Base-by-base conservation (phyloP, 2,888 invertebrate genomes). In the Pachymerium ferrugineum region DNA sequence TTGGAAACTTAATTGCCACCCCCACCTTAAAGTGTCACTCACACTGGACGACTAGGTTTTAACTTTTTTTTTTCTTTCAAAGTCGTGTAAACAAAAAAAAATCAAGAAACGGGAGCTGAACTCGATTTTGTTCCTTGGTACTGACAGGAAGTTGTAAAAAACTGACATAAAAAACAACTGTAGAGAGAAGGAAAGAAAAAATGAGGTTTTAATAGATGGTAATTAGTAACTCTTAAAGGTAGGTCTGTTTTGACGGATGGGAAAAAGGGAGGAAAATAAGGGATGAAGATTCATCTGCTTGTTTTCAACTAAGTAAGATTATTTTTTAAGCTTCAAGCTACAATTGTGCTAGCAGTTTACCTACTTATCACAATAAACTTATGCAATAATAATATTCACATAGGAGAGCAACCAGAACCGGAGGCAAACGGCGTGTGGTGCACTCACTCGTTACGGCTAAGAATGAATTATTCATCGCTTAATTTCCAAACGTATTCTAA, bases 401-500 rank as follows among this genome's bases (percentile, higher is more conserved):
- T 25, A 54, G 25, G 25, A 22, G 25, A 54, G 25, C 54, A 54
- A 54, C 54, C 8, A 28, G 28, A 25, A 14, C 25, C 25, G 25
- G 25, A 8, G 47, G 19, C 47, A 8, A n/a, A n/a, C n/a, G 10
- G 6, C 22, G 47, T 22, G 12, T 47, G 47, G 22, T 8, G 12
- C 47, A 47, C 38, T 47, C 22, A 47, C 47, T 47, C 12, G 47
- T 47, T 47, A 47, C 47, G 5, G 22, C 47, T 54, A 54, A 54
- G 12, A 25, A 22, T 25, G 54, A 54, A 54, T 54, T 25, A 54
- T 54, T 54, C 25, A 54, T 54, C 28, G n/a, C 54, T 22, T 25
- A 54, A 54, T 54, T 54, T 54, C 6, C 54, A 25, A 54, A 54
- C 54, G 54, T n/a, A n/a, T n/a, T n/a, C n/a, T n/a, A n/a, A n/a